Evolutionary conservation across 64 coral and sea anemone species (phyloP).

Genomic region (Porites australiensis): DNA sequence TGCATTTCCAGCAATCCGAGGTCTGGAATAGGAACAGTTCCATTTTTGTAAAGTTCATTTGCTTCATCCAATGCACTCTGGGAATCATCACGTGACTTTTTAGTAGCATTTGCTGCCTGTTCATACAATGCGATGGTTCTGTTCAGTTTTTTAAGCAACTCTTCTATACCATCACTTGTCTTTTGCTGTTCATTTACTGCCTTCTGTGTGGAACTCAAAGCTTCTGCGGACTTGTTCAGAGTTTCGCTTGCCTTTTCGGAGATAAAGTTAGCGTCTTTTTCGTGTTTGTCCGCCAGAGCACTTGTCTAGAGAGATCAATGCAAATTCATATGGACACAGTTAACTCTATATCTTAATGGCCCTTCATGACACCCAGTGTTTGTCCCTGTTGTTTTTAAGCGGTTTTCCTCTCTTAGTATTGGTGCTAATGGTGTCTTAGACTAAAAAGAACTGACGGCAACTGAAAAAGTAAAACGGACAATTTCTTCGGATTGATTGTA

Average conservation of each 20-base stretch:
- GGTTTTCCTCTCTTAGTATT: too few relatives aligned
- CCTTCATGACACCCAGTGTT: neutral
- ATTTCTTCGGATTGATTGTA: too few relatives aligned
- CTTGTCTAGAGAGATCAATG: constrained; percentile 51
- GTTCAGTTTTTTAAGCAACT: constrained; percentile 57
- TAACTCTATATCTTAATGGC: neutral
- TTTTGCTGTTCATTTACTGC: constrained; percentile 64
- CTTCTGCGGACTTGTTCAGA: constrained; percentile 73
- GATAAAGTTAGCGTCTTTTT: constrained; percentile 77
- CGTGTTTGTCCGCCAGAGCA: constrained; percentile 76
- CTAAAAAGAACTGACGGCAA: too few relatives aligned
- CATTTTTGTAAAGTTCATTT: constrained; percentile 57
- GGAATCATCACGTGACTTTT: constrained; percentile 43
- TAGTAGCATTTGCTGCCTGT: constrained; percentile 32
- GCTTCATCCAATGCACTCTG: constrained; percentile 64
- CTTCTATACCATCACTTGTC: constrained; percentile 69
- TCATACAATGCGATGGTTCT: constrained; percentile 56
- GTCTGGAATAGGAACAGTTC: constrained; percentile 75
- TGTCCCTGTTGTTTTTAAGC: too few relatives aligned
- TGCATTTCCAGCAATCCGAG: constrained; percentile 36
- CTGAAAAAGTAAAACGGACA: too few relatives aligned
- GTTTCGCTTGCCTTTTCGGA: constrained; percentile 51
- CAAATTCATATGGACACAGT: neutral
- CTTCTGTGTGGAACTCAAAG: constrained; percentile 27
- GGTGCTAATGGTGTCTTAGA: too few relatives aligned